Percentiles rank a stretch among this genome's conserved stretches.
Conservation (phyloP, 1,140 invertebrate species). For the Heliothis virescens region DNA sequence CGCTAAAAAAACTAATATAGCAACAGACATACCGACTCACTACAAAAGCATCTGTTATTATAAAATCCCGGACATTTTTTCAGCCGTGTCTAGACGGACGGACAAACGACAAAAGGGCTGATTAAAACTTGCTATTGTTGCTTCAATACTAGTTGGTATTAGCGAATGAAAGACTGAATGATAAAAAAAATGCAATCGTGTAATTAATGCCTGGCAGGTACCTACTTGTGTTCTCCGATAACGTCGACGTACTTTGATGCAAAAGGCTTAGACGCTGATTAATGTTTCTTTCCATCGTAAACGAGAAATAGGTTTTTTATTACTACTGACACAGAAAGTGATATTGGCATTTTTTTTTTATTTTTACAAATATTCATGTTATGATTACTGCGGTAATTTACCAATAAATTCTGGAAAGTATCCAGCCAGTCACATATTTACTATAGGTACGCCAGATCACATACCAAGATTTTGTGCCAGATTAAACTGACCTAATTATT, state of each 20-base stretch:
- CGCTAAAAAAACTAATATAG: background rate
- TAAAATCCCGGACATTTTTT: constrained; percentile 69
- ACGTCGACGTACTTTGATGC: constrained; percentile 24
- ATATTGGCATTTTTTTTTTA: background rate
- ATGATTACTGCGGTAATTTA: constrained; percentile 19
- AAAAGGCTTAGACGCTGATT: constrained; percentile 18
- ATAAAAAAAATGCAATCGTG: constrained; percentile 53
- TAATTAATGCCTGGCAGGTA: constrained; percentile 50
- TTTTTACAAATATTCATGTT: constrained; percentile 4
- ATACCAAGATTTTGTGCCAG: constrained; percentile 9
- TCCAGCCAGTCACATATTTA: constrained; percentile 37
- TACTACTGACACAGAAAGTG: too few relatives aligned
- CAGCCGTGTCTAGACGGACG: constrained; percentile 74
- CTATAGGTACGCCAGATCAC: constrained; percentile 15
- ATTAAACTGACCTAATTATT: constrained; percentile 41
- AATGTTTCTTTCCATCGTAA: too few relatives aligned
- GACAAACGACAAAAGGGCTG: constrained; percentile 80
- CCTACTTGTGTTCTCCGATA: constrained; percentile 12
- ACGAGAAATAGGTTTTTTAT: too few relatives aligned
- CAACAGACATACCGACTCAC: background rate
- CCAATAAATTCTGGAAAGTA: constrained; percentile 39
- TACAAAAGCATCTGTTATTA: constrained; percentile 44
- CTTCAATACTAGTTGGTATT: constrained; percentile 69
- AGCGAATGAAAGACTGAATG: constrained; percentile 55
- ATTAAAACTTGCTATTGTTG: constrained; percentile 83